phyloP scores from a whole-genome alignment of 1,140 invertebrate genomes.

The Sogatella furcifera region DNA sequence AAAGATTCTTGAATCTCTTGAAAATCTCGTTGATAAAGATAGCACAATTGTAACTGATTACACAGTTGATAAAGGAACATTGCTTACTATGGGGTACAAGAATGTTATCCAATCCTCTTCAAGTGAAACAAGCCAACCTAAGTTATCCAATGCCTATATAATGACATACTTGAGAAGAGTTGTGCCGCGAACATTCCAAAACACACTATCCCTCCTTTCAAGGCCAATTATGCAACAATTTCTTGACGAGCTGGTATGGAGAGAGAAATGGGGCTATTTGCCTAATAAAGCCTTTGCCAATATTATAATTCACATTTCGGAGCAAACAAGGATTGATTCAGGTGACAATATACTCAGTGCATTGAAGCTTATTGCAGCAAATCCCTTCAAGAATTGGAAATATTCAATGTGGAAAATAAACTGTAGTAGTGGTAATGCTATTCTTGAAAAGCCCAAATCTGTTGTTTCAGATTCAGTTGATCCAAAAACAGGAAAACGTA shows the following conservation, averaged over 20 bases:
- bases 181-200: conserved; percentile 40
- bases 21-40: conserved; percentile 62
- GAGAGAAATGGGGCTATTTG: conserved; percentile 60
- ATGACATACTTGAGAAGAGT: conserved; percentile 72
- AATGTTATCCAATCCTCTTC: conserved; percentile 57
- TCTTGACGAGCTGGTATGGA: conserved; percentile 75
- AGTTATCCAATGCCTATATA: conserved; percentile 58
- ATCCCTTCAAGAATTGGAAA: conserved; percentile 72
- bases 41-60: conserved; percentile 69
- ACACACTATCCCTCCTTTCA: conserved; percentile 69
- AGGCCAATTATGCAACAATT: conserved; percentile 81
- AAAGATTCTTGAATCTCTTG: conserved; percentile 67
- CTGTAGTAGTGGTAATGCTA: conserved; percentile 2
- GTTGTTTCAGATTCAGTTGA: not conserved
- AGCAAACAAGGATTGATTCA: conserved; percentile 55
- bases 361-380: conserved; percentile 51
- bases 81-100: conserved; percentile 64
- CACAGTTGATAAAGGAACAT: conserved; percentile 66
- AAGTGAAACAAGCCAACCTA: conserved; percentile 35
- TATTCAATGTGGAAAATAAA: conserved; percentile 36
- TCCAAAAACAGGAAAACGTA: not conserved
- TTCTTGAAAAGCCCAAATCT: not conserved
- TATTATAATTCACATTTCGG: conserved; percentile 63
- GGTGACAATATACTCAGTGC: conserved; percentile 40
- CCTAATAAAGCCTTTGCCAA: conserved; percentile 69